These are phyloP conservation scores for Notarius quadriscutis DNA, from an alignment of 2,113 vertebrate species.

Conservation along the genomic window DNA sequence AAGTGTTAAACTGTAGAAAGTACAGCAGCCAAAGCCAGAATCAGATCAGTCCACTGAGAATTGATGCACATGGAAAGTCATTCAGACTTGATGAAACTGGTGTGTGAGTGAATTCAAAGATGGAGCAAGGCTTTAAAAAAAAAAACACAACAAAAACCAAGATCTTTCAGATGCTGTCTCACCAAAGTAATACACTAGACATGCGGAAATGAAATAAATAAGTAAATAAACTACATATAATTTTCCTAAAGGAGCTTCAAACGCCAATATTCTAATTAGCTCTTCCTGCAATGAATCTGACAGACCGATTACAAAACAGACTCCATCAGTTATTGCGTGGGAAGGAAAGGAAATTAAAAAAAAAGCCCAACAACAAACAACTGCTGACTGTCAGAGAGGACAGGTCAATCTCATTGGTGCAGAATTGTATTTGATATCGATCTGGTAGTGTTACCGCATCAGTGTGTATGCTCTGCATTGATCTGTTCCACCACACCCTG, in stretches of 20 bases:
- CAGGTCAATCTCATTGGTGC: constrained; percentile 42
- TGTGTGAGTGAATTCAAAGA: constrained; percentile 7
- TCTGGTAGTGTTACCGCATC: constrained; percentile 23
- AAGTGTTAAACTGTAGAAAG: constrained; percentile 10
- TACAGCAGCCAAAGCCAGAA: neutral
- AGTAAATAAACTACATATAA: neutral
- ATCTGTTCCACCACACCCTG: constrained; percentile 14
- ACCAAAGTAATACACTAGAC: constrained; percentile 6
- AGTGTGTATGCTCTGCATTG: constrained; percentile 23
- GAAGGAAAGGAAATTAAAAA: constrained; percentile 29
- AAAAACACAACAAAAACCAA: neutral
- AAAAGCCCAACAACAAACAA: neutral
- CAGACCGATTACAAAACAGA: constrained; percentile 40
- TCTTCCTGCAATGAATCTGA: constrained; percentile 17
- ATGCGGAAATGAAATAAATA: neutral
- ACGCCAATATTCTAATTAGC: constrained; percentile 34
- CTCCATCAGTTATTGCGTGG: constrained; percentile 25
- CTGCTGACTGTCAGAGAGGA: constrained; percentile 36
- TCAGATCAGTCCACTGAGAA: constrained; percentile 12
- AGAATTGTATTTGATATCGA: constrained; percentile 44
- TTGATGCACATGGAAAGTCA: neutral
- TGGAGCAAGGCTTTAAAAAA: neutral
- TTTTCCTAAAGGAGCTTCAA: constrained; percentile 15
- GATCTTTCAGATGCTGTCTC: neutral
- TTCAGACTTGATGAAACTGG: neutral